Evolutionary conservation across 2,888 invertebrate genomes (phyloP).

Genomic region (Epinotia brunnichana): DNA sequence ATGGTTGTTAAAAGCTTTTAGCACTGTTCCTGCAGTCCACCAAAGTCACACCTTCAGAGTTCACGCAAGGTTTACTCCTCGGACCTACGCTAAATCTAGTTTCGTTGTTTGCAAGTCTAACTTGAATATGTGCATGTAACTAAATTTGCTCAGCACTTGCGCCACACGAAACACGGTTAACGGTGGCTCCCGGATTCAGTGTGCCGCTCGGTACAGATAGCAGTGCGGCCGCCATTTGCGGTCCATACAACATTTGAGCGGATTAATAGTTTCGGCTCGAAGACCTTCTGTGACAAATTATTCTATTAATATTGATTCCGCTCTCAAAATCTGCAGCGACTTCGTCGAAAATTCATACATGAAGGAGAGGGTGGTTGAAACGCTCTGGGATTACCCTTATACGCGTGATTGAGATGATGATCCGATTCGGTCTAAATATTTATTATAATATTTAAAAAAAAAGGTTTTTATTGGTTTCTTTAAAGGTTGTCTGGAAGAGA

Average conservation of each 20-base stretch:
- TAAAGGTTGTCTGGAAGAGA: too few relatives aligned
- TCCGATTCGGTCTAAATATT: too few relatives aligned
- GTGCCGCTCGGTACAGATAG: conserved; percentile 25
- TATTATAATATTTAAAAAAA: too few relatives aligned
- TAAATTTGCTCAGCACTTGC: conserved; percentile 26
- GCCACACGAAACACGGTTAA: conserved; percentile 29
- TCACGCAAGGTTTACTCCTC: conserved; percentile 1
- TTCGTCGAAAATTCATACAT: too few relatives aligned
- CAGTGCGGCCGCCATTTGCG: conserved; percentile 25
- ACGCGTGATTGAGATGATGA: too few relatives aligned
- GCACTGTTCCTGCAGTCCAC: not conserved
- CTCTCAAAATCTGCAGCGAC: not conserved
- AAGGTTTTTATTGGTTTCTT: too few relatives aligned
- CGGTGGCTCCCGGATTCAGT: conserved; percentile 26
- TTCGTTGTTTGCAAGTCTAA: conserved; percentile 18
- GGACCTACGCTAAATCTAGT: conserved; percentile 8
- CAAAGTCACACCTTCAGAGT: not conserved
- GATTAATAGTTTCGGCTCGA: conserved; percentile 22
- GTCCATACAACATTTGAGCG: conserved; percentile 30
- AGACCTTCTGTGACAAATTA: not conserved
- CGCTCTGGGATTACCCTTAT: too few relatives aligned
- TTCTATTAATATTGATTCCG: not conserved
- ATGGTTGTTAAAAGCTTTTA: not conserved
- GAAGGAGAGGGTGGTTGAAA: too few relatives aligned
- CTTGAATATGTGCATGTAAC: conserved; percentile 28